These are phyloP conservation scores for Pantherophis guttatus DNA, from an alignment of 2,113 vertebrate genomes.

Conservation along the genomic window DNA sequence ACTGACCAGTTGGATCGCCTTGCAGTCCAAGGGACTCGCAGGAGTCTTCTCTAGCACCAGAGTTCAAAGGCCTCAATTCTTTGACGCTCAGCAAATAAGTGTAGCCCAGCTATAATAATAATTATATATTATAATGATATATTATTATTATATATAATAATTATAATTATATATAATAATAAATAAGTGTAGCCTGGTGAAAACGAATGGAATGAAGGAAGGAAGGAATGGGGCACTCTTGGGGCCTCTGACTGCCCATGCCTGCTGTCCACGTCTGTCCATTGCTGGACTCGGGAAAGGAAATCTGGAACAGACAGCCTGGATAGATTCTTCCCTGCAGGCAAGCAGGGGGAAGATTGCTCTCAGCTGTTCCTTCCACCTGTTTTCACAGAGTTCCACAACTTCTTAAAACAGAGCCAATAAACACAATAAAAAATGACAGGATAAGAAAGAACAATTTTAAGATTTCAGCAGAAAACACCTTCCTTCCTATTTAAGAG, in stretches of 20 bases:
- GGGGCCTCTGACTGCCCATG: not conserved
- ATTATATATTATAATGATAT: too few relatives aligned
- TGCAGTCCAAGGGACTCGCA: too few relatives aligned
- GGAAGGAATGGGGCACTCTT: not conserved
- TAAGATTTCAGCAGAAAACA: slow-evolving; percentile 47
- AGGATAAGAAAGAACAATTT: slow-evolving; percentile 8
- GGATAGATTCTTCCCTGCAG: not conserved
- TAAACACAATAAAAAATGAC: not conserved
- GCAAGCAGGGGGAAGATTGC: not conserved
- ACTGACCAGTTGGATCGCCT: too few relatives aligned
- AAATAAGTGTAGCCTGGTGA: not conserved
- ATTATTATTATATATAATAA: too few relatives aligned
- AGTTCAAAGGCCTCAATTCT: too few relatives aligned
- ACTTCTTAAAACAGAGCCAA: not conserved
- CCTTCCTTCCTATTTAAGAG: slow-evolving; percentile 32
- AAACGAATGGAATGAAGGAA: not conserved
- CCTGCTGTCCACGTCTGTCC: not conserved
- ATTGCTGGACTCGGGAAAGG: not conserved
- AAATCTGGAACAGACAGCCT: not conserved
- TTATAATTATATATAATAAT: too few relatives aligned
- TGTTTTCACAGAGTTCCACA: not conserved
- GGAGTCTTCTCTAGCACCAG: too few relatives aligned
- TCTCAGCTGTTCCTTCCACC: not conserved
- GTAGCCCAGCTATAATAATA: not conserved
- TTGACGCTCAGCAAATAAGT: not conserved